Percentiles rank a stretch among this genome's conserved stretches.
phyloP scores from a whole-genome alignment of 2,888 invertebrate species.

The Koerneria pararmatus region DNA sequence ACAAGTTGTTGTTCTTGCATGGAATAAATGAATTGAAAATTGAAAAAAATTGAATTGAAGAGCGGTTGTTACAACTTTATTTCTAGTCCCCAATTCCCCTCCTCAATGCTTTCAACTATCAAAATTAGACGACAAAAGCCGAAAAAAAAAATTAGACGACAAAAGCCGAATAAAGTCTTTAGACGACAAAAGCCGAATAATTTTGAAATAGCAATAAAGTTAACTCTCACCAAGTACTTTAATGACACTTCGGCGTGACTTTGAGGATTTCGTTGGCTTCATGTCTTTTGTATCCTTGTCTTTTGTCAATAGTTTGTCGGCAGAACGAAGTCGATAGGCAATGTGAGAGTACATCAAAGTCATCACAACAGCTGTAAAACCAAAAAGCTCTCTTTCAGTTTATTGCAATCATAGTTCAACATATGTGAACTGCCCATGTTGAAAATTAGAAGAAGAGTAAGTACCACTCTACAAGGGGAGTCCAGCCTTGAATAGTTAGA shows the following conservation, averaged over 20 bases:
- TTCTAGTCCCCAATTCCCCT: too few species aligned
- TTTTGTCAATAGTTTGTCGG: conserved; percentile 27
- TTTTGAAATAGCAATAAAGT: conserved; percentile 8
- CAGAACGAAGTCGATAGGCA: conserved; percentile 36
- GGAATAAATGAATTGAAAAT: too few species aligned
- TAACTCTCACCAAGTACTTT: conserved; percentile 38
- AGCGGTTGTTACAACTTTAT: too few species aligned
- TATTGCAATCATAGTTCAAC: too few species aligned
- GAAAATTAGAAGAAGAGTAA: too few species aligned
- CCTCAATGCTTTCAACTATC: background rate
- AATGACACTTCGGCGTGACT: conserved; percentile 34
- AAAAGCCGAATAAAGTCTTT: background rate
- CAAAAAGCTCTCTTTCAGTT: too few species aligned
- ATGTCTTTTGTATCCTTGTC: too few species aligned
- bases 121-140: background rate
- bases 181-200: background rate
- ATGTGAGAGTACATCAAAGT: conserved; percentile 56
- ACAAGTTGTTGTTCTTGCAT: too few species aligned
- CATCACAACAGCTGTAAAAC: conserved; percentile 46
- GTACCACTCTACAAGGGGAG: too few species aligned
- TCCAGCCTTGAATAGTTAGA: too few species aligned
- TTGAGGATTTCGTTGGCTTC: conserved; percentile 27
- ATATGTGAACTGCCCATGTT: too few species aligned
- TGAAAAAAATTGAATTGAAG: too few species aligned
- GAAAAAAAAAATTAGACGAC: background rate